phyloP scores from a whole-genome alignment of 2,888 invertebrate species.

The Drosophila kambysellisi region DNA sequence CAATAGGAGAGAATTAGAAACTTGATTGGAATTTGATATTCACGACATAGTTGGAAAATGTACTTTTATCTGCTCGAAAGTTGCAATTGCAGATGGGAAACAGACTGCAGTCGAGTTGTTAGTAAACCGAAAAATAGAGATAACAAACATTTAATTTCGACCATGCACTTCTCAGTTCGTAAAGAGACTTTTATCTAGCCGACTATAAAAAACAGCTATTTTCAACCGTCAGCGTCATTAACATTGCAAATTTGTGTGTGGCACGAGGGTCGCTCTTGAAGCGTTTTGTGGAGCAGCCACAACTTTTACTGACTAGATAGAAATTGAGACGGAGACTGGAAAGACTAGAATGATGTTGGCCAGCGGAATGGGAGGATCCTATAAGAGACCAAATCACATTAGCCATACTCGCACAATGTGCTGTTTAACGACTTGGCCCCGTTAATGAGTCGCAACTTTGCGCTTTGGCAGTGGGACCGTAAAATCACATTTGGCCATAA shows the following conservation, averaged over 20 bases:
- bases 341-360: background rate
- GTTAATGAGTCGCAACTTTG: conserved; percentile 73
- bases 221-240: conserved; percentile 53
- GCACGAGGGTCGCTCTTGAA: conserved; percentile 19
- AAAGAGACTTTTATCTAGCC: conserved; percentile 46
- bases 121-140: background rate
- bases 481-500: conserved; percentile 73
- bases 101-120: background rate
- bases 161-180: conserved; percentile 54
- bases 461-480: conserved; percentile 46
- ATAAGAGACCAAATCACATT: conserved; percentile 48
- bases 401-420: conserved; percentile 61
- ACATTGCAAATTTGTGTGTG: conserved; percentile 53
- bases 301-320: conserved; percentile 62
- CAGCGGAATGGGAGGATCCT: background rate
- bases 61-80: background rate
- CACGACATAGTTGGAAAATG: background rate
- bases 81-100: background rate
- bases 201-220: conserved; percentile 49
- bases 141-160: background rate
- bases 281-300: conserved; percentile 25
- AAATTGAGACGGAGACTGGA: background rate
- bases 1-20: background rate
- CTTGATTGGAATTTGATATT: background rate
- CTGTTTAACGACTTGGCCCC: conserved; percentile 74